These are phyloP conservation scores for Drosophila sp. DNA, from an alignment of 1,140 invertebrate genomes.

Conservation along the genomic window DNA sequence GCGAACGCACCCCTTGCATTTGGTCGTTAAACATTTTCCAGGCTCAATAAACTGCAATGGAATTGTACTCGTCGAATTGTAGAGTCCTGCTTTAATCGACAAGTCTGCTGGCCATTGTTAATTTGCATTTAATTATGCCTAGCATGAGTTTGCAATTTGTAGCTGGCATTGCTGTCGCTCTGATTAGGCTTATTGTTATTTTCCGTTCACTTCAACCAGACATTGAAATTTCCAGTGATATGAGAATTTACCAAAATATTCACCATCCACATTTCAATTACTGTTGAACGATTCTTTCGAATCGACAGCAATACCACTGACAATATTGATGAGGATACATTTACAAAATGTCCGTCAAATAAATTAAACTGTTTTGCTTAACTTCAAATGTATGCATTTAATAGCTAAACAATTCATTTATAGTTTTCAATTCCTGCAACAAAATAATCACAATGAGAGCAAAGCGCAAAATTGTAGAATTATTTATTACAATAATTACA, in stretches of 20 bases:
- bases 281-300: too few species aligned
- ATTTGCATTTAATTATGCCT: slow-evolving; percentile 70
- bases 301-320: too few species aligned
- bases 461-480: neutral
- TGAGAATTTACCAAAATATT: slow-evolving; percentile 6
- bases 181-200: slow-evolving; percentile 45
- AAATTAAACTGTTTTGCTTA: too few species aligned
- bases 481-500: neutral
- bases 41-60: neutral
- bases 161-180: slow-evolving; percentile 10
- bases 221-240: neutral
- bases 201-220: neutral
- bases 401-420: too few species aligned
- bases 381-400: too few species aligned
- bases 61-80: slow-evolving; percentile 73
- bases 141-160: slow-evolving; percentile 34
- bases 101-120: slow-evolving; percentile 33
- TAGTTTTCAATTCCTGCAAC: too few species aligned
- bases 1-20: slow-evolving; percentile 87
- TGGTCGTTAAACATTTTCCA: neutral
- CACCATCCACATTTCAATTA: neutral
- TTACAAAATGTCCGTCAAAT: neutral
- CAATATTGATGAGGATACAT: neutral
- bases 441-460: neutral
- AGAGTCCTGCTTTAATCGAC: slow-evolving; percentile 5